These are phyloP conservation scores for Ahaetulla prasina DNA, from an alignment of 2,113 vertebrate genomes.

Conservation along the genomic window DNA sequence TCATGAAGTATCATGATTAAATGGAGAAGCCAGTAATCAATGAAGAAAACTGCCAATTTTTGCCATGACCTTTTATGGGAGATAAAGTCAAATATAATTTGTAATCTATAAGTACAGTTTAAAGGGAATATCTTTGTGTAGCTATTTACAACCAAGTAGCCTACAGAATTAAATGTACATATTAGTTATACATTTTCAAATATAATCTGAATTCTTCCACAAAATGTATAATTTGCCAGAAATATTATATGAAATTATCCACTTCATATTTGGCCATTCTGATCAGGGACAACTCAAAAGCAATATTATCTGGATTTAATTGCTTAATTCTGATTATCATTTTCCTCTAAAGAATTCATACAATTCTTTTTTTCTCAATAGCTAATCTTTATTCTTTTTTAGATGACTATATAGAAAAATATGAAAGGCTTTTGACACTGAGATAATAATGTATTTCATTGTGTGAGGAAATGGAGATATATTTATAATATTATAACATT, in stretches of 20 bases:
- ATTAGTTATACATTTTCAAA: background rate
- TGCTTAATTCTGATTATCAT: constrained; percentile 2
- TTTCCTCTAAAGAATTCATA: constrained; percentile 23
- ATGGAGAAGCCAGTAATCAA: background rate
- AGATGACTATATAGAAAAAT: constrained; percentile 1
- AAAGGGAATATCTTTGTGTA: background rate
- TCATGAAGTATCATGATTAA: background rate
- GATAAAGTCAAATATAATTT: background rate
- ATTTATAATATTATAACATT: background rate
- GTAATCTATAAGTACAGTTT: background rate
- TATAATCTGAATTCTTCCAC: background rate
- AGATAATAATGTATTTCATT: constrained; percentile 25
- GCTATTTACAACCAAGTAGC: background rate
- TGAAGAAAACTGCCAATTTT: background rate
- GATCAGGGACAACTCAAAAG: constrained; percentile 12
- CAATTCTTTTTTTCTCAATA: background rate
- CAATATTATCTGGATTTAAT: constrained; percentile 24
- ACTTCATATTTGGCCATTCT: background rate
- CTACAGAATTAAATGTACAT: background rate
- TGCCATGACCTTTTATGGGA: background rate
- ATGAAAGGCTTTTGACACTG: background rate
- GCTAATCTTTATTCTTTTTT: constrained; percentile 21
- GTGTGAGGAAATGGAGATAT: constrained; percentile 11
- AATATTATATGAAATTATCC: background rate
- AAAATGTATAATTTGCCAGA: background rate